Conservation (phyloP, 2,797 vertebrate genomes). For the Delichon dasypus region DNA sequence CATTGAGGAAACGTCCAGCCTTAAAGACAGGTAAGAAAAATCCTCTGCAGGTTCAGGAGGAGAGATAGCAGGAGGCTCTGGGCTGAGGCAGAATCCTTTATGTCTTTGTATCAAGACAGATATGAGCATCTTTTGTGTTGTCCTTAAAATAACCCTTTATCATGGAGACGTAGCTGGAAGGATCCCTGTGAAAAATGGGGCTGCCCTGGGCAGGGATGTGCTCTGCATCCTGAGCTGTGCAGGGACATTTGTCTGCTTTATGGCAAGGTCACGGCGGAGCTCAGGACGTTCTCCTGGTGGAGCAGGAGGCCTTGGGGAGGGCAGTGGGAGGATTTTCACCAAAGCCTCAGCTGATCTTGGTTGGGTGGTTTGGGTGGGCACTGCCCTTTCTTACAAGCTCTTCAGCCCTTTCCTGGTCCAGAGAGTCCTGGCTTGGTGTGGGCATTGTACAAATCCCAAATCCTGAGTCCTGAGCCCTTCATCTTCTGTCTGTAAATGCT, state of each 20-base stretch:
- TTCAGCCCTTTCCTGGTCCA: not conserved
- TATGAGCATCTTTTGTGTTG: not conserved
- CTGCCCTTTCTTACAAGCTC: not conserved
- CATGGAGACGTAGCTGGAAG: not conserved
- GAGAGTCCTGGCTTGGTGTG: not conserved
- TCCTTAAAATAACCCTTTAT: conserved; percentile 17
- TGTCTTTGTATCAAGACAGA: conserved; percentile 23
- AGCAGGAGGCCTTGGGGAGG: not conserved
- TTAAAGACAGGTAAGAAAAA: conserved; percentile 6
- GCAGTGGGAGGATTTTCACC: not conserved
- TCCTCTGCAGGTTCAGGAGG: not conserved
- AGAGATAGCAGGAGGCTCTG: not conserved
- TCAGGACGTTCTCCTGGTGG: not conserved
- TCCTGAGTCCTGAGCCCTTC: not conserved
- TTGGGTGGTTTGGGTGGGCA: not conserved
- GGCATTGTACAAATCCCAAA: not conserved
- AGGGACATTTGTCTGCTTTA: not conserved
- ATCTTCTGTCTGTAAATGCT: too few relatives aligned
- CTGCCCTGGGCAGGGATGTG: not conserved
- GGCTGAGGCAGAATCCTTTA: not conserved
- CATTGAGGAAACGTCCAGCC: not conserved
- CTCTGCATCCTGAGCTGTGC: not conserved
- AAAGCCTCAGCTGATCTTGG: not conserved
- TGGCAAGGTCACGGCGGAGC: not conserved
- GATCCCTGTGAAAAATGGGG: conserved; percentile 2